These are phyloP conservation scores for Tyria jacobaeae DNA, from an alignment of 2,888 invertebrate species.

Conservation along the genomic window DNA sequence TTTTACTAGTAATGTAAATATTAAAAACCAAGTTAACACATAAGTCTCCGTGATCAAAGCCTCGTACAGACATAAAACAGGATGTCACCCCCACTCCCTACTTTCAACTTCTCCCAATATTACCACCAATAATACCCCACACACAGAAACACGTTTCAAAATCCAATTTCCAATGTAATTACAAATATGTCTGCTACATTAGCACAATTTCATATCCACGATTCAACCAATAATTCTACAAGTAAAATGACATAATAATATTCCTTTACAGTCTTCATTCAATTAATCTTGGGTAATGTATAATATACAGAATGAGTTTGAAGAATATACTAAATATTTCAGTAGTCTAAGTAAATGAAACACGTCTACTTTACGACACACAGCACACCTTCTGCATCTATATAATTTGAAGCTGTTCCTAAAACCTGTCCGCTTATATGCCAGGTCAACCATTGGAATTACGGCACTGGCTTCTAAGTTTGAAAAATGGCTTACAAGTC, in stretches of 20 bases:
- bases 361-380: no score
- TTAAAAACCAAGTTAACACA: not conserved
- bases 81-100: not conserved
- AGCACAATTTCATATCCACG: constrained; percentile 1
- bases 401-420: no score
- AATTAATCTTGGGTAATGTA: not conserved
- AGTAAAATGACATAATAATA: not conserved
- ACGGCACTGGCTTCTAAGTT: no score
- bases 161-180: constrained; percentile 14
- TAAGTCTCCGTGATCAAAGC: not conserved
- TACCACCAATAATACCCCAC: no score
- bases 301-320: not conserved
- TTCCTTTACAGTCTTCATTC: not conserved
- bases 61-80: not conserved
- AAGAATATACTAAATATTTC: no score
- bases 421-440: no score
- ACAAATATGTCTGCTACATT: constrained; percentile 17
- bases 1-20: not conserved
- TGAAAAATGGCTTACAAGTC: no score
- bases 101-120: not conserved
- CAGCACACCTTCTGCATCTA: no score
- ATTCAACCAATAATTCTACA: not conserved
- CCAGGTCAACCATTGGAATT: no score
- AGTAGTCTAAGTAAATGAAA: no score
- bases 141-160: constrained; percentile 6